Evolutionary conservation across 2,888 invertebrate species (phyloP).

Genomic region (Nomada hirtipes): DNA sequence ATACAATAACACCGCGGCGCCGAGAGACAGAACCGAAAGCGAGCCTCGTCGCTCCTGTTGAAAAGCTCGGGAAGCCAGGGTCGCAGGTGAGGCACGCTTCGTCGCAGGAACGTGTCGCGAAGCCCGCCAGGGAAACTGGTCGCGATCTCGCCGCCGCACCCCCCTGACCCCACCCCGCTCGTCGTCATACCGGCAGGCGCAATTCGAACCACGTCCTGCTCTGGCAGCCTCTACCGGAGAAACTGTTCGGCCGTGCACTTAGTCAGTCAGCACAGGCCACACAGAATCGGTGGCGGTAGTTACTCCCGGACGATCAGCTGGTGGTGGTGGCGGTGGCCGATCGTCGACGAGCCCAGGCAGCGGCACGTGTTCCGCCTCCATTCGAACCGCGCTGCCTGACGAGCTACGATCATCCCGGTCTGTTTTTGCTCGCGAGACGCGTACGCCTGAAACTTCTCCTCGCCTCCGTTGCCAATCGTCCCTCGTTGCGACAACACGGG

Average conservation of each 20-base stretch:
- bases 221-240: slow-evolving; percentile 72
- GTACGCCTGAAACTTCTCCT: neutral
- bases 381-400: slow-evolving; percentile 47
- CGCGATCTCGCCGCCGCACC: slow-evolving; percentile 3
- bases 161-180: neutral
- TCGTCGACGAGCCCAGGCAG: slow-evolving; percentile 53
- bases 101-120: slow-evolving; percentile 18
- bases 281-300: slow-evolving; percentile 68
- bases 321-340: slow-evolving; percentile 55
- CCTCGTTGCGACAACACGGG: too few relatives aligned
- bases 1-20: neutral
- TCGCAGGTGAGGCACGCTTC: slow-evolving; percentile 9
- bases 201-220: slow-evolving; percentile 61
- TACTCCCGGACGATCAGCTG: slow-evolving; percentile 71
- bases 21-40: neutral
- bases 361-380: slow-evolving; percentile 52
- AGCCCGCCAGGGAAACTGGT: slow-evolving; percentile 38
- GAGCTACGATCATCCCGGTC: slow-evolving; percentile 27
- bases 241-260: slow-evolving; percentile 73
- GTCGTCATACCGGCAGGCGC: slow-evolving; percentile 49
- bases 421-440: neutral
- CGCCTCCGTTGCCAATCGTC: neutral
- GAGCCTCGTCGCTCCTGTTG: neutral
- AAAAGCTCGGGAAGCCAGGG: neutral
- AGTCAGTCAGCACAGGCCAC: slow-evolving; percentile 60